Evolutionary conservation across 2,113 vertebrate genomes (phyloP), one percentile per base, ranked within the genome.

Genomic region (Malurus melanocephalus): DNA sequence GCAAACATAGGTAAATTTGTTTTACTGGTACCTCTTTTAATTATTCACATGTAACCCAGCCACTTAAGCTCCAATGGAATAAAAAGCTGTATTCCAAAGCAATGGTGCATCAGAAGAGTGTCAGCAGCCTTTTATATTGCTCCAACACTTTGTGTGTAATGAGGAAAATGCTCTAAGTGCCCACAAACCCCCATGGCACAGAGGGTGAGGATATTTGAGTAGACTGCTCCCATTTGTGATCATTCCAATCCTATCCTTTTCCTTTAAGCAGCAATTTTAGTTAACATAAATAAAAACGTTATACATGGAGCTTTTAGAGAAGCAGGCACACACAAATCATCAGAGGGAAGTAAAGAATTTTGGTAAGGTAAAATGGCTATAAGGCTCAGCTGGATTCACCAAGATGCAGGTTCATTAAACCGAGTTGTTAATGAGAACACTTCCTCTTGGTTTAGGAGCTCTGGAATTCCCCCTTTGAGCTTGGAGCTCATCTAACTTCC

Each of bases 91-190:
- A 80, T 92, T 96, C 80, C 86, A 91, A 92, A 85, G 48, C 65
- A 90, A 4, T 0, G 1, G 79, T 85, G 45, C 73, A 88, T 95
- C 94, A 89, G 88, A 88, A 91, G 77, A 87, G 88, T 65, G 60
- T 80, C 92, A 76, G 79, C 89, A 93, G 69, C 66, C 71, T 96
- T 94, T 96, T 89, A 65, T 74, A 53, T 62, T 90, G 62, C 46
- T 91, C 68, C 78, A 84, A 59, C 28, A 40, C 66, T 91, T 91
- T 67, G 69, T 82, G 19, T 91, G 94, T 95, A 94, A 93, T 89
- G 85, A 95, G 64, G 28, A 95, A 95, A 95, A 93, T 86, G 66
- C 78, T 88, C 83, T 86, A 85, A 94, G 90, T 89, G 76, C 71
- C 91, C 53, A 80, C 43, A 53, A 43, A 73, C 64, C 62, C 46